Evolutionary conservation across 2,888 invertebrate species (phyloP).

Genomic region (Ptycholaimellus sp.): DNA sequence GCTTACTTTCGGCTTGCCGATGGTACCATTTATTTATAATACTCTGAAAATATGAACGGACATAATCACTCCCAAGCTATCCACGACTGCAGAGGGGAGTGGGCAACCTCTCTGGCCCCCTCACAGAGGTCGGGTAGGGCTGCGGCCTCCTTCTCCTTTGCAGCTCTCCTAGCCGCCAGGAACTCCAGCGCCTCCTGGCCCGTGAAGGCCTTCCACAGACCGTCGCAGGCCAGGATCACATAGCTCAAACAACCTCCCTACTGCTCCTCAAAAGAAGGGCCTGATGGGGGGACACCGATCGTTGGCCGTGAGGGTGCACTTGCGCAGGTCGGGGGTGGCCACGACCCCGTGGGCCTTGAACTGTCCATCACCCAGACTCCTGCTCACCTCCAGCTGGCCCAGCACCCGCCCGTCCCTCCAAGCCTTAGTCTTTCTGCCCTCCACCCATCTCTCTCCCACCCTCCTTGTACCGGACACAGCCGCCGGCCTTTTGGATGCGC

Average conservation of each 20-base stretch:
- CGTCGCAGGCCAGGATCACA: slow-evolving; percentile 34
- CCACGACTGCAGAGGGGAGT: too few relatives aligned
- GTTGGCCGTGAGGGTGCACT: slow-evolving; percentile 29
- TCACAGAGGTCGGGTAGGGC: too few relatives aligned
- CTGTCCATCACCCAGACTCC: slow-evolving; percentile 34
- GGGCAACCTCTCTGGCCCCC: too few relatives aligned
- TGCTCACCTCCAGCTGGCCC: slow-evolving; percentile 32
- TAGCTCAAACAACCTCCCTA: slow-evolving; percentile 24
- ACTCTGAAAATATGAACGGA: too few relatives aligned
- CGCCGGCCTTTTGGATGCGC: slow-evolving; percentile 33
- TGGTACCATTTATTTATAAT: too few relatives aligned
- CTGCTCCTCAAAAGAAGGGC: not conserved
- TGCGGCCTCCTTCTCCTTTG: too few relatives aligned
- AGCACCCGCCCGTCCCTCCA: slow-evolving; percentile 26
- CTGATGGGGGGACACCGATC: too few relatives aligned
- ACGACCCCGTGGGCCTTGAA: slow-evolving; percentile 33
- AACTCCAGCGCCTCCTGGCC: slow-evolving; percentile 27
- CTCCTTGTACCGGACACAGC: slow-evolving; percentile 33
- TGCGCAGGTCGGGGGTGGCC: slow-evolving; percentile 31
- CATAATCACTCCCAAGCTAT: too few relatives aligned
- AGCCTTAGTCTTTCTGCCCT: too few relatives aligned
- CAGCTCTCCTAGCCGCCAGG: too few relatives aligned
- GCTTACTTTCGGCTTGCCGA: too few relatives aligned
- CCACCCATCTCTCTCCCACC: too few relatives aligned
- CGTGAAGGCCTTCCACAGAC: slow-evolving; percentile 34